Conservation (phyloP, 2,797 vertebrate genomes). For the Artibeus lituratus region DNA sequence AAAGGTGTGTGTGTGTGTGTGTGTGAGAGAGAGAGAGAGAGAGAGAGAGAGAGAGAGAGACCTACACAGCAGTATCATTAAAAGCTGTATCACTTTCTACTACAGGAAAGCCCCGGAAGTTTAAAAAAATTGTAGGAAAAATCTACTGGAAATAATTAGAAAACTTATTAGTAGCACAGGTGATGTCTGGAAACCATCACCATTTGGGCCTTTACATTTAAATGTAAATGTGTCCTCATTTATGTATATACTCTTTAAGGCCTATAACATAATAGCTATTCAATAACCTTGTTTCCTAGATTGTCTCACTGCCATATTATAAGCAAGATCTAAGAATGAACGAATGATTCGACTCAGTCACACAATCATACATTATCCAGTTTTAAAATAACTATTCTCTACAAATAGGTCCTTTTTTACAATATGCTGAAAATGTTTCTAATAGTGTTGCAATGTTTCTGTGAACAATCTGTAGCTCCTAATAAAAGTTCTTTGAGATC, state of each 20-base stretch:
- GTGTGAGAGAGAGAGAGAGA: too few species aligned
- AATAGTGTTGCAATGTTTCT: neutral
- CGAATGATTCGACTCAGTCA: neutral
- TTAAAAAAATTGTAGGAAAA: neutral
- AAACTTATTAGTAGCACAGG: neutral
- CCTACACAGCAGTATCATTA: neutral
- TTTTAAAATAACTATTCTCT: neutral
- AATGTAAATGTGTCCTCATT: neutral
- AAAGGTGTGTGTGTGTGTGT: neutral
- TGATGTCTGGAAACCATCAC: neutral
- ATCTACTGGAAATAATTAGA: neutral
- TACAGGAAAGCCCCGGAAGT: neutral
- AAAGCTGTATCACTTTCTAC: neutral
- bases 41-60: too few species aligned
- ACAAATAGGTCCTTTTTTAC: neutral
- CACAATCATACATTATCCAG: neutral
- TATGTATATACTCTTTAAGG: neutral
- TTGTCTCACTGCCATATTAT: neutral
- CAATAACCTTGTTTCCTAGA: neutral
- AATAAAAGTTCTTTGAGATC: neutral
- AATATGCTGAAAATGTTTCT: neutral
- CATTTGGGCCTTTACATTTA: neutral
- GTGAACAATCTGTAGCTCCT: neutral
- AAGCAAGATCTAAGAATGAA: neutral
- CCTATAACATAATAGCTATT: neutral